Evolutionary conservation across 2,113 vertebrate genomes (phyloP), one percentile per base, ranked within the genome.

Genomic region (Ramphastos sulfuratus): DNA sequence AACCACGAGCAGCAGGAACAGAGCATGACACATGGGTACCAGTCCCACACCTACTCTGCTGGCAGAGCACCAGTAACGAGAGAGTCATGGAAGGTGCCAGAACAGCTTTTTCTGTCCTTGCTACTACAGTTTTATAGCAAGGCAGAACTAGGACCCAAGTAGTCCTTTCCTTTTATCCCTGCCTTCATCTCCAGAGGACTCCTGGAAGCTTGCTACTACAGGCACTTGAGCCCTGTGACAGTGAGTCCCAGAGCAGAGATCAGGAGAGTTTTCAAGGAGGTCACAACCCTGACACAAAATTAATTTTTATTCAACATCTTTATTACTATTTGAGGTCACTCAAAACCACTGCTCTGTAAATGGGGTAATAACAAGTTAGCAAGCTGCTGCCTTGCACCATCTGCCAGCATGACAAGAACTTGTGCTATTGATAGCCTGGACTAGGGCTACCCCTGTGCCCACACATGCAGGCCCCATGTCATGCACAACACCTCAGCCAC

Each of bases 1-100:
- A 12, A 39, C 39, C 67, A 2, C 30, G 7, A 39, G 25, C 15
- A 9, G 67, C 33, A 10, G 67, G 50, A 18, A 19, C 18, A 3
- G 48, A 35, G 67, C 27, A 0, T 19, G 1, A 69, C 30, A 15
- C 46, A 5, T 0, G 66, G 66, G 23, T 14, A 31, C 71, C 59
- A 28, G 50, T 54, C 64, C 58, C 3, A 0, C 23, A 33, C 59
- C 23, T 12, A 3, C 10, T 0, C 52, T 4, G 74, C 23, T 23
- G 18, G 7, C 18, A 21, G 5, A 46, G 8, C 3, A 7, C 17
- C 16, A 12, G 25, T 15, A 48, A 56, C 2, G 3, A 52, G 17
- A 16, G 1, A 33, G 44, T 2, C 30, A 18, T n/a, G 28, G 27
- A 83, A 61, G 42, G 80, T 5, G 44, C 39, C 27, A 39, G 42